Evolutionary conservation across 2,888 invertebrate species (phyloP), one percentile per base, ranked within the genome.

Genomic region (Rosalia funebris): DNA sequence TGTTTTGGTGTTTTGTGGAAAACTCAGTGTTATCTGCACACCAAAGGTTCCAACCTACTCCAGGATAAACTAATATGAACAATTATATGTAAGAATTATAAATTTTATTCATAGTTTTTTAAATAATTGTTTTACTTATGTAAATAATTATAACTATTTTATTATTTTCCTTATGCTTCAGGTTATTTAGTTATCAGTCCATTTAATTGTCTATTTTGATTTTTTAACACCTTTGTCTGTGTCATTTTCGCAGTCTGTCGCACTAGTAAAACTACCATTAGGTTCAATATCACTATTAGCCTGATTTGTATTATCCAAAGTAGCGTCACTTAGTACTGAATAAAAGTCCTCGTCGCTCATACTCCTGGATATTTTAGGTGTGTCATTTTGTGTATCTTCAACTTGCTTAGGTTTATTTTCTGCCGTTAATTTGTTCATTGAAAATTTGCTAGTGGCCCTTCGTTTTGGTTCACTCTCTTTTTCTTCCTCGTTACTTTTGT

Each of bases 241-340:
- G 37, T 50, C 50, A 1, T 1, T 5, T 1, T 20, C 44, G 34
- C 60, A 60, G 7, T 45, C 16, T 10, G 11, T 25, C 10, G 63
- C 63, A 42, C 57, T 63, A 3, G 45, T 45, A 53, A 56, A 63
- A 50, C 57, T 63, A 31, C 39, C 39, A 1, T 52, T 47, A 1
- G 34, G 42, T 16, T 47, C 53, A 37, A 47, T 7, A 47, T 34
- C 17, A 9, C 1, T 20, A 1, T 7, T 25, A 39, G 5, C n/a
- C 10, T 39, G 14, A 37, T 37, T 20, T 1, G 36, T 11, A 3
- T 19, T 3, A 1, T 39, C 39, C 7, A 44, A 19, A 10, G 15
- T 46, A 44, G 48, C 11, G 19, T 50, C 42, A 19, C 59, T 63
- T 42, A 52, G 46, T 14, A 53, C 57, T 45, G 63, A 63, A 37